Percentiles rank a stretch among this genome's conserved stretches.
Conservation (phyloP, 2,888 invertebrate genomes). For the Rhaphigaster nebulosa region DNA sequence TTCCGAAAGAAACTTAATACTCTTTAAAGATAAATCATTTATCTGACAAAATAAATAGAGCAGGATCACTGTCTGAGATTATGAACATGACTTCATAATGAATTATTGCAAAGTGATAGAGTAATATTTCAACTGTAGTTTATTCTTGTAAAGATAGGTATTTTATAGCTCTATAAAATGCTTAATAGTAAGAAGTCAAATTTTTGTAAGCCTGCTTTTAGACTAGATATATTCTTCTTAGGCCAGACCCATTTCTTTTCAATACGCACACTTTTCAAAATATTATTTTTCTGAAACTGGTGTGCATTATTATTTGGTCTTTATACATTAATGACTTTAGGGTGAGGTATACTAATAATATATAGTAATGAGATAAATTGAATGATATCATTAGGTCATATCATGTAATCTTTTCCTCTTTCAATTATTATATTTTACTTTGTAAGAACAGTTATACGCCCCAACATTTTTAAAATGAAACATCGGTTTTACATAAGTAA, state of each 20-base stretch:
- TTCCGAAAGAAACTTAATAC: not conserved
- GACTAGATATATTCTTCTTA: not conserved
- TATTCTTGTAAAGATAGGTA: not conserved
- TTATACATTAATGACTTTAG: not conserved
- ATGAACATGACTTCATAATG: not conserved
- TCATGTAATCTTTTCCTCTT: not conserved
- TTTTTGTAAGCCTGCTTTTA: not conserved
- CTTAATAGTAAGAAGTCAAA: not conserved
- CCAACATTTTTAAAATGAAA: not conserved
- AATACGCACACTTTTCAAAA: not conserved
- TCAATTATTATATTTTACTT: not conserved
- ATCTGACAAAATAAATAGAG: not conserved
- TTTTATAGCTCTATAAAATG: not conserved
- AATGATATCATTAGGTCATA: not conserved
- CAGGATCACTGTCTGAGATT: not conserved
- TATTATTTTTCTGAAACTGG: not conserved
- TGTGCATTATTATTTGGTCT: not conserved
- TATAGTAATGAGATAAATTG: not conserved
- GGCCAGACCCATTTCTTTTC: not conserved
- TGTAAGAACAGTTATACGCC: not conserved
- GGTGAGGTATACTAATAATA: not conserved
- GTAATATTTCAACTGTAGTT: not conserved
- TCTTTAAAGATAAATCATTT: not conserved
- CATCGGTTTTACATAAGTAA: too few relatives aligned
- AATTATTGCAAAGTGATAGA: not conserved